These are phyloP conservation scores for Arion vulgaris DNA, from an alignment of 1,140 invertebrate species.

Conservation along the genomic window DNA sequence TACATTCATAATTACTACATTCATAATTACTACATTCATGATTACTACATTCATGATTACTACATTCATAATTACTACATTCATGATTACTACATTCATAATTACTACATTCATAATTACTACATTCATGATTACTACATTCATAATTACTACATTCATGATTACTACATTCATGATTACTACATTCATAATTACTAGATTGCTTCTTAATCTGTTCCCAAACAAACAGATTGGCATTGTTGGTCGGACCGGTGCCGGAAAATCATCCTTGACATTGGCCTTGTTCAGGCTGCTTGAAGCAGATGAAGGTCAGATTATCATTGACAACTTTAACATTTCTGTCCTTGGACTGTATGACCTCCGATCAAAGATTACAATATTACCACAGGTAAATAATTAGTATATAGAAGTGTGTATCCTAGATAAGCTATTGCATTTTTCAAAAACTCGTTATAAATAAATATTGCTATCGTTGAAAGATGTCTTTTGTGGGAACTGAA, in stretches of 20 bases:
- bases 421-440: background rate
- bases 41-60: too few relatives aligned
- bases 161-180: too few relatives aligned
- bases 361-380: slow-evolving; percentile 59
- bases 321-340: slow-evolving; percentile 55
- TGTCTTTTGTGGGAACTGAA: background rate
- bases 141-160: too few relatives aligned
- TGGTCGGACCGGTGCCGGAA: slow-evolving; percentile 71
- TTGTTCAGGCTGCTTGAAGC: slow-evolving; percentile 75
- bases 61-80: too few relatives aligned
- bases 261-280: slow-evolving; percentile 73
- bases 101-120: too few relatives aligned
- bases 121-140: too few relatives aligned
- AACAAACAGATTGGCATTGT: slow-evolving; percentile 65
- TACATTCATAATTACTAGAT: too few relatives aligned
- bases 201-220: too few relatives aligned
- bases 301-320: slow-evolving; percentile 40
- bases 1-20: too few relatives aligned
- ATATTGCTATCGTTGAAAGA: background rate
- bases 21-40: too few relatives aligned
- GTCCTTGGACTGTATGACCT: slow-evolving; percentile 58
- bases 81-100: too few relatives aligned
- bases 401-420: too few relatives aligned
- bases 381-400: slow-evolving; percentile 67
- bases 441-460: background rate